Conservation (phyloP, 2,113 vertebrate genomes). For the Ophiodon elongatus region DNA sequence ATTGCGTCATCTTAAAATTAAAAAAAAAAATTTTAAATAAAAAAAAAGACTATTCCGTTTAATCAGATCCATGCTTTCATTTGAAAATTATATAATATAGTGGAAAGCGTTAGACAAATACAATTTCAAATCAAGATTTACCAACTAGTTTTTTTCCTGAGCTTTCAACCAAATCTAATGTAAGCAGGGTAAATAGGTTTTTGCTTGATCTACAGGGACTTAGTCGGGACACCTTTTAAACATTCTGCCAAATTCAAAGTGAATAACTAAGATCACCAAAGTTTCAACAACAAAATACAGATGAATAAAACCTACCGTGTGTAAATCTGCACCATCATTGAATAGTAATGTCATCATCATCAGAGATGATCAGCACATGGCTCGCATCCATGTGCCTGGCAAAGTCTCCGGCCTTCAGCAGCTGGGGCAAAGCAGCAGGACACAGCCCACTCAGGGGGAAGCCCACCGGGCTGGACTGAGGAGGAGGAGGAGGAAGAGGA, state of each 20-base stretch:
- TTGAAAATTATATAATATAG: not conserved
- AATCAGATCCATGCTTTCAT: not conserved
- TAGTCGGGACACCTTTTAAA: not conserved
- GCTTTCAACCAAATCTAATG: not conserved
- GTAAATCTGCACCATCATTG: constrained; percentile 17
- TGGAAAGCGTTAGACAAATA: not conserved
- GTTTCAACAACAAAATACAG: not conserved
- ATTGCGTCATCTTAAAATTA: not conserved
- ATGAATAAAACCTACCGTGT: constrained; percentile 5
- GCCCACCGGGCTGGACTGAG: constrained; percentile 66
- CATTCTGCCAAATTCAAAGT: too few relatives aligned
- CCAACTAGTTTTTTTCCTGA: not conserved
- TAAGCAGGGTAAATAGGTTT: not conserved
- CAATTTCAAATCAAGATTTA: not conserved
- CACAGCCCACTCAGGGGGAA: constrained; percentile 18
- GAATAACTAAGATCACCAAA: not conserved
- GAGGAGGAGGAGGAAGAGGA: constrained; percentile 66
- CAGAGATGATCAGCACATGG: constrained; percentile 4
- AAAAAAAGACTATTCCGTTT: not conserved
- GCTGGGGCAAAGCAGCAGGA: constrained; percentile 80
- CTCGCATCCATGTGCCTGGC: constrained; percentile 77
- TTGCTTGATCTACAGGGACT: not conserved
- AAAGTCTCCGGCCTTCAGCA: constrained; percentile 82
- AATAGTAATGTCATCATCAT: constrained; percentile 12
- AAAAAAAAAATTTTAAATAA: too few relatives aligned